Evolutionary conservation across 2,113 vertebrate species (phyloP), one percentile per base, ranked within the genome.

Genomic region (Porphyrio hochstetteri): DNA sequence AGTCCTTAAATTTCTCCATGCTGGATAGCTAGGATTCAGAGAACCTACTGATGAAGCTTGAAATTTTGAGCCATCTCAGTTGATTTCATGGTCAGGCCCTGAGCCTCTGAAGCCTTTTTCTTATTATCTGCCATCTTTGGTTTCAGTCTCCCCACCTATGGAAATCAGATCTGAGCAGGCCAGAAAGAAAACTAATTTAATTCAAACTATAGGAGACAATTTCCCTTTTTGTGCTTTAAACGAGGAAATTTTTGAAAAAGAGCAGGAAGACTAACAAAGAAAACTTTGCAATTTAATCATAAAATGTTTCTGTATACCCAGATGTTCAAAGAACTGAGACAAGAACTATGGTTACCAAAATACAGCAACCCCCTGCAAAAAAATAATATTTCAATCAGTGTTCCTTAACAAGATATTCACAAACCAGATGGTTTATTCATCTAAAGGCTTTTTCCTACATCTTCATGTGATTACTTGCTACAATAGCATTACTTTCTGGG

Each of bases 321-420:
- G 63, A 86, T 85, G 64, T 93, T 95, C 83, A 91, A 93, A 86
- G 55, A 84, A 92, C 46, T 82, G 29, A 12, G 9, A 42, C 53
- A 91, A 95, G 52, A 33, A 64, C 75, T 42, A 52, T 67, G 10
- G 67, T 71, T 78, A 64, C 33, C 38, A 95, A 94, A 90, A 92
- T 78, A 88, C 57, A 90, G 61, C 27, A 80, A 69, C 16, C 12
- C 10, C 17, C 64, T 42, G 28, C 21, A 71, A 89, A 89, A 77
- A 82, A 75, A 65, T 63, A 93, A 61, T 79, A 92, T 87, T 97
- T 96, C 80, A 89, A 89, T 89, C 92, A 87, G 29, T 53, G 33
- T 86, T 91, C 63, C 69, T 91, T 78, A 90, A 90, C 23, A 88
- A 53, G 35, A 87, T 85, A 89, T 85, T 96, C 59, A 91, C 60